Evolutionary conservation across 2,113 vertebrate genomes (phyloP).

Genomic region (Urocitellus parryii): DNA sequence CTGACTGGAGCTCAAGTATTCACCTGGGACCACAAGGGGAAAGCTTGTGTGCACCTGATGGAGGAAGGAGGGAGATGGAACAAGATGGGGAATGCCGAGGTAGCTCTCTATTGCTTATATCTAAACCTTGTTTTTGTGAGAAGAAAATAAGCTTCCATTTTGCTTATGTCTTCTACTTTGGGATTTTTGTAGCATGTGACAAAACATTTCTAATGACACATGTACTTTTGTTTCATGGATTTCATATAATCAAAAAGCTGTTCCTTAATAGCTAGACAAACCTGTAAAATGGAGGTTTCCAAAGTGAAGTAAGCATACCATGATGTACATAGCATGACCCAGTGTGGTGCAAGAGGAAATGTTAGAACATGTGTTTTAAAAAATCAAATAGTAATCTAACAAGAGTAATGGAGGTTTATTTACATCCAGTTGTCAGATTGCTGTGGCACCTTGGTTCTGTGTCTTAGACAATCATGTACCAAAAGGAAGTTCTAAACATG

Average conservation of each 20-base stretch:
- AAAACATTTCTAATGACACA: slow-evolving; percentile 8
- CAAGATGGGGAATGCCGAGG: background rate
- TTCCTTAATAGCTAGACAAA: background rate
- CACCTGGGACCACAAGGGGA: background rate
- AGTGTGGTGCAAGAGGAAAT: background rate
- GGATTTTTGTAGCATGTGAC: background rate
- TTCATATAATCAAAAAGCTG: background rate
- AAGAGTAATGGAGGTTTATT: background rate
- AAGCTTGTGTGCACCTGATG: background rate
- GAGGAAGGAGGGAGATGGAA: background rate
- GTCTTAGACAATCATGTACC: background rate
- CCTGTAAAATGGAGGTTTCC: background rate
- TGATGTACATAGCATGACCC: background rate
- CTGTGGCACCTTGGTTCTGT: background rate
- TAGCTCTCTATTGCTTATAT: background rate
- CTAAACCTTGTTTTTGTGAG: background rate
- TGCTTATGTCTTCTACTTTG: background rate
- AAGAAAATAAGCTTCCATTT: background rate
- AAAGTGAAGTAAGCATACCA: background rate
- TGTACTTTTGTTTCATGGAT: background rate
- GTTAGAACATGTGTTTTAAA: background rate
- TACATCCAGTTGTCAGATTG: background rate
- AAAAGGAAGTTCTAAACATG: background rate
- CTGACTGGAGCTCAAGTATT: background rate
- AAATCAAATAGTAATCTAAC: background rate